These are phyloP conservation scores for Nebria salina DNA, from an alignment of 2,888 invertebrate species.

Conservation along the genomic window DNA sequence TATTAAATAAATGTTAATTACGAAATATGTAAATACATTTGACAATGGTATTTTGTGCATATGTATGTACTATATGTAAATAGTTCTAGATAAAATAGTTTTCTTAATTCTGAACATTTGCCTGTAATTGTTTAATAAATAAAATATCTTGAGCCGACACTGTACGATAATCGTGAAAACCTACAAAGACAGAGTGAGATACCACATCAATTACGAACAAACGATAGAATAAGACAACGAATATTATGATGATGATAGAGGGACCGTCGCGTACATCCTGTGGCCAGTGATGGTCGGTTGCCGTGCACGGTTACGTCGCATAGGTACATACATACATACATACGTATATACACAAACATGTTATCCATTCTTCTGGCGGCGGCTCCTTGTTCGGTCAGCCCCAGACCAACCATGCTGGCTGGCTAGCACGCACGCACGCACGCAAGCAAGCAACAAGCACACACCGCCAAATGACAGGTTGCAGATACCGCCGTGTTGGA, in stretches of 20 bases:
- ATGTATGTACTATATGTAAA: too few species aligned
- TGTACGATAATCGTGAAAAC: not conserved
- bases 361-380: slow-evolving; percentile 7
- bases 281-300: slow-evolving; percentile 8
- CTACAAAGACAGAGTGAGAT: not conserved
- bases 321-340: not conserved
- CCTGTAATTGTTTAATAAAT: too few species aligned
- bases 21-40: too few species aligned
- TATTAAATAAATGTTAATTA: too few species aligned
- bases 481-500: slow-evolving; percentile 7
- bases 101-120: too few species aligned
- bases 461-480: slow-evolving; percentile 23
- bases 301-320: slow-evolving; percentile 6
- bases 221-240: not conserved
- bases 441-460: not conserved
- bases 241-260: slow-evolving; percentile 1
- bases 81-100: too few species aligned
- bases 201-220: not conserved
- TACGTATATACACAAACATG: too few species aligned
- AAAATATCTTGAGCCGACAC: not conserved
- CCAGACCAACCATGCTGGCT: not conserved
- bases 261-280: slow-evolving; percentile 15
- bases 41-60: too few species aligned
- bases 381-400: slow-evolving; percentile 14
- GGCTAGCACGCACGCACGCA: not conserved